Evolutionary conservation across 2,113 vertebrate species (phyloP).

Genomic region (Lophura nycthemera): DNA sequence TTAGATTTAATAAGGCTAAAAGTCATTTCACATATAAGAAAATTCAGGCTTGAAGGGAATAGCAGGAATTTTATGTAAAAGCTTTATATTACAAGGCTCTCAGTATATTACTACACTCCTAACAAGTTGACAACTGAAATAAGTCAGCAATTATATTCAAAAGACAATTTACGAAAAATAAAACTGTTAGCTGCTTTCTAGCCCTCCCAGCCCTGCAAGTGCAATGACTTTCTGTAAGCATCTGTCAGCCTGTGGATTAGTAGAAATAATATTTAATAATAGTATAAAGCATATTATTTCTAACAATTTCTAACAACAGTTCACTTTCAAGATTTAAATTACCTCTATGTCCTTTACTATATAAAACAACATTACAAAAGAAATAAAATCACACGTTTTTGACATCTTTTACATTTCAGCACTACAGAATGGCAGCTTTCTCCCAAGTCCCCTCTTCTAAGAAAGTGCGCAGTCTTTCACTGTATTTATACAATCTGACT

Average conservation of each 20-base stretch:
- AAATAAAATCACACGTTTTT: conserved; percentile 14
- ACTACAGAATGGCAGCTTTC: background rate
- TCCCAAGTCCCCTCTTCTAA: background rate
- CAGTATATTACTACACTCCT: background rate
- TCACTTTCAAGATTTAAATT: background rate
- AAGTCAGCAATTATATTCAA: background rate
- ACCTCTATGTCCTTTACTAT: background rate
- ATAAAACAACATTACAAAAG: conserved; percentile 25
- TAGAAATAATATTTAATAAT: conserved; percentile 1
- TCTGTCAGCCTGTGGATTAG: background rate
- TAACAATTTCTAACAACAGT: background rate
- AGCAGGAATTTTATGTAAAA: background rate
- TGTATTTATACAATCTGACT: background rate
- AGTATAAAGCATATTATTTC: too few relatives aligned
- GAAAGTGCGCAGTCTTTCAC: background rate
- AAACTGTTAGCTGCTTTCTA: background rate
- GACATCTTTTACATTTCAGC: background rate
- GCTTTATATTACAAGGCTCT: background rate
- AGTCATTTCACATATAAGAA: background rate
- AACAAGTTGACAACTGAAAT: background rate
- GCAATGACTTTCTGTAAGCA: background rate
- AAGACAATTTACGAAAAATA: conserved; percentile 9
- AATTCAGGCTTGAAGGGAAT: background rate
- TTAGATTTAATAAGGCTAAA: background rate
- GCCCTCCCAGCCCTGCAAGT: background rate